A percentile compares a stretch with the other conserved stretches of the same genome.
phyloP scores from a whole-genome alignment of 2,888 invertebrate genomes.

The Lasioglossum villosulum region DNA sequence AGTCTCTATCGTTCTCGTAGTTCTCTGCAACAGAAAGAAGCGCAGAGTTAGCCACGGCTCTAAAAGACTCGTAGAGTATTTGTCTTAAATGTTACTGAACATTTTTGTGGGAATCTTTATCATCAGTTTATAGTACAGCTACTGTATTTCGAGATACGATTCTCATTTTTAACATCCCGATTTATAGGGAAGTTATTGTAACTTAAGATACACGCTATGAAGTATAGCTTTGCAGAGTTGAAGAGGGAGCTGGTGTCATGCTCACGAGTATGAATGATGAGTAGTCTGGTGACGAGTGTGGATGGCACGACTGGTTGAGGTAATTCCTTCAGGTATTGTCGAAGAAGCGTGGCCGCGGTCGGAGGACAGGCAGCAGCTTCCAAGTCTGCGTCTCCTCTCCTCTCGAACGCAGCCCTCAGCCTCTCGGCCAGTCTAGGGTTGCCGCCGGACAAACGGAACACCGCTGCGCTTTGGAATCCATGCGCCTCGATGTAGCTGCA shows the following conservation, averaged over 20 bases:
- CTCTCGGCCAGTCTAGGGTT: constrained; percentile 86
- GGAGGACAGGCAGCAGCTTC: constrained; percentile 85
- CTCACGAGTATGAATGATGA: constrained; percentile 81
- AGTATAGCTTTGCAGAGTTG: neutral
- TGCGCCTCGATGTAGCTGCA: constrained; percentile 84
- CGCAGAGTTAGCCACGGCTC: neutral
- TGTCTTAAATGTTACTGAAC: too few relatives aligned
- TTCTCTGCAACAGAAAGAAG: constrained; percentile 69
- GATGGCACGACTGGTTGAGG: constrained; percentile 85
- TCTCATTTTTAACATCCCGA: too few relatives aligned
- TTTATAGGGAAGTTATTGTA: too few relatives aligned
- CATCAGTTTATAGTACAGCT: too few relatives aligned
- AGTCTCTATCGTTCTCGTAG: constrained; percentile 75
- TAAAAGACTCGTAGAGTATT: neutral
- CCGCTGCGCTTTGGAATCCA: constrained; percentile 81
- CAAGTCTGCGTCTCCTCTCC: constrained; percentile 86
- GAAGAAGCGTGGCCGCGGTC: constrained; percentile 86
- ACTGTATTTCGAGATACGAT: too few relatives aligned
- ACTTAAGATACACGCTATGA: too few relatives aligned
- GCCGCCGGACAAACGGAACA: constrained; percentile 86
- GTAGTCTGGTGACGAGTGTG: constrained; percentile 82
- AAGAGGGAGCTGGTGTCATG: neutral
- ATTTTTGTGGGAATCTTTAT: too few relatives aligned
- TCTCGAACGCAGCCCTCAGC: constrained; percentile 85
- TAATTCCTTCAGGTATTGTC: constrained; percentile 86